Evolutionary conservation across 2,113 vertebrate species (phyloP).

Genomic region (Salvelinus fontinalis): DNA sequence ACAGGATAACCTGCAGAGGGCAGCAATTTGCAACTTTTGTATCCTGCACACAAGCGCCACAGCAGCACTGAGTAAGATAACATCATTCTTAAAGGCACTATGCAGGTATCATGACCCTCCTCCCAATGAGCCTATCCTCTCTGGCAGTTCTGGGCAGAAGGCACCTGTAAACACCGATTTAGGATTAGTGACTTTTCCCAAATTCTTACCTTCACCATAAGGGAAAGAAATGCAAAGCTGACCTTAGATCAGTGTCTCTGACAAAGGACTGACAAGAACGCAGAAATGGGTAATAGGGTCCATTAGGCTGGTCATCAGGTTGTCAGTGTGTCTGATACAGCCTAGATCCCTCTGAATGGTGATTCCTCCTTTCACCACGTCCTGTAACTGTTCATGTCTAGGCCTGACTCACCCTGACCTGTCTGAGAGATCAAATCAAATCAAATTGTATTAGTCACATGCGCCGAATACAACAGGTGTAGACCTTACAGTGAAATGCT

Average conservation of each 20-base stretch:
- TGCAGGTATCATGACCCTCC: neutral
- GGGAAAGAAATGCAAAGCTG: neutral
- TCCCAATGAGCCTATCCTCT: neutral
- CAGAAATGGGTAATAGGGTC: slow-evolving; percentile 26
- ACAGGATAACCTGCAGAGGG: slow-evolving; percentile 56
- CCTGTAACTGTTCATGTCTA: neutral
- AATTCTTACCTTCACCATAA: neutral
- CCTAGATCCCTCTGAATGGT: neutral
- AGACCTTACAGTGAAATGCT: too few relatives aligned
- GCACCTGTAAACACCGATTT: neutral
- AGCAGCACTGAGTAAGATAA: neutral
- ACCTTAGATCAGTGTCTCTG: slow-evolving; percentile 3
- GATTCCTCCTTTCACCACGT: neutral
- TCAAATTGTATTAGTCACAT: too few relatives aligned
- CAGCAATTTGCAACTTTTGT: slow-evolving; percentile 39
- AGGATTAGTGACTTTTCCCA: neutral
- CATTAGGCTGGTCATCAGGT: slow-evolving; percentile 28
- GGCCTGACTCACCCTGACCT: neutral
- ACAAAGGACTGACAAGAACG: slow-evolving; percentile 2
- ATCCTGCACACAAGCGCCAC: neutral
- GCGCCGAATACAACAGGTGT: too few relatives aligned
- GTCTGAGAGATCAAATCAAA: too few relatives aligned
- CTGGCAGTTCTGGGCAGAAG: neutral
- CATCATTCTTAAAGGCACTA: neutral
- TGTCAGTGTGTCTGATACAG: slow-evolving; percentile 20